A percentile compares a stretch with the other conserved stretches of the same genome.
phyloP scores from a whole-genome alignment of 2,797 vertebrate species.

The Rhabdophis nuchalis region DNA sequence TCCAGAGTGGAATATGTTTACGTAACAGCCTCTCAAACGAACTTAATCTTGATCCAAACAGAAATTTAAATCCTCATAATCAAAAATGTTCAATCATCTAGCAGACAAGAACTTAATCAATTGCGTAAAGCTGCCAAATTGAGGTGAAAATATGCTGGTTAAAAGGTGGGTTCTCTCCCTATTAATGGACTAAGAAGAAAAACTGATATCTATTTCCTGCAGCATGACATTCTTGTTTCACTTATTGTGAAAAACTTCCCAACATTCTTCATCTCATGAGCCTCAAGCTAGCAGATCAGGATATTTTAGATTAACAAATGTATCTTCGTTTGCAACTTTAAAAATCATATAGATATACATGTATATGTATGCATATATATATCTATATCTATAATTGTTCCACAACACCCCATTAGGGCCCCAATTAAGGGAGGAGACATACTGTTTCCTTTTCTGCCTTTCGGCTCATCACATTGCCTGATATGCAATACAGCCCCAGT shows the following conservation, averaged over 20 bases:
- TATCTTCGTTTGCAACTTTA: not conserved
- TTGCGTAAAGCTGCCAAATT: conserved; percentile 10
- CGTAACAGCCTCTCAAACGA: conserved; percentile 11
- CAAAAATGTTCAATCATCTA: conserved; percentile 24
- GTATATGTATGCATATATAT: too few relatives aligned
- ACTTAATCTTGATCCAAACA: conserved; percentile 16
- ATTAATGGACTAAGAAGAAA: not conserved
- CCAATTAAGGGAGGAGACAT: too few relatives aligned
- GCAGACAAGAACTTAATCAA: not conserved
- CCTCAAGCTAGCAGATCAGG: not conserved
- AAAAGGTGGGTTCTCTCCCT: not conserved
- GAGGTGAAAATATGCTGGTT: not conserved
- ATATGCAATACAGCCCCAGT: too few relatives aligned
- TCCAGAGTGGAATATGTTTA: conserved; percentile 29
- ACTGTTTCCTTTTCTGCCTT: too few relatives aligned
- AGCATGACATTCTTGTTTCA: not conserved
- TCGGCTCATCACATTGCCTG: too few relatives aligned
- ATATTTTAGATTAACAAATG: not conserved
- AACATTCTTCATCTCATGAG: not conserved
- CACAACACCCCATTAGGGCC: too few relatives aligned
- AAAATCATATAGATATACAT: too few relatives aligned
- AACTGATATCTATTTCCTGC: not conserved
- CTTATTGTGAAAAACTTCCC: not conserved
- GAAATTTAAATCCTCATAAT: conserved; percentile 15
- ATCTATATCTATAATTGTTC: too few relatives aligned